These are phyloP conservation scores for Protobothrops mucrosquamatus DNA, from an alignment of 2,113 vertebrate species.

Conservation along the genomic window DNA sequence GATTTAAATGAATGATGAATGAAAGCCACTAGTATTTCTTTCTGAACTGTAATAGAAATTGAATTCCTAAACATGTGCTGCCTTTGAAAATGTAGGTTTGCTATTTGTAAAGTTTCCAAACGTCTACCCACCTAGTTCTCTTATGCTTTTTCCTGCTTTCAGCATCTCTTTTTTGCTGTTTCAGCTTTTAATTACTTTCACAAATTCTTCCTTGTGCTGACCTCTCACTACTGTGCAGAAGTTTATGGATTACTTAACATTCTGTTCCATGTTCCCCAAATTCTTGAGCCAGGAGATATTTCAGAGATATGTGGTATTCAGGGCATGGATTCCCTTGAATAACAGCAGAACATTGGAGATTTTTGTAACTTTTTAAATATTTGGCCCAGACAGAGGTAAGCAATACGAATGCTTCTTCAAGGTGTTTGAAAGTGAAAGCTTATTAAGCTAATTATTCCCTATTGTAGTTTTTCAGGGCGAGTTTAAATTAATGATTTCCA, in stretches of 20 bases:
- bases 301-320: neutral
- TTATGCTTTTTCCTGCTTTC: constrained; percentile 30
- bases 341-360: too few species aligned
- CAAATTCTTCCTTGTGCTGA: constrained; percentile 41
- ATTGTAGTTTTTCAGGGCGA: neutral
- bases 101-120: constrained; percentile 56
- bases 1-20: constrained; percentile 68
- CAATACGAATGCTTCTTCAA: neutral
- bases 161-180: constrained; percentile 43
- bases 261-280: neutral
- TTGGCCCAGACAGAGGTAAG: neutral
- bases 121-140: constrained; percentile 28
- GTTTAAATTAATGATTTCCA: neutral
- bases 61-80: constrained; percentile 55
- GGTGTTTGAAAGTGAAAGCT: neutral
- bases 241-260: constrained; percentile 10
- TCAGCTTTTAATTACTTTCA: constrained; percentile 51
- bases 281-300: neutral
- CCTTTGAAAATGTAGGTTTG: constrained; percentile 59
- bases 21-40: constrained; percentile 46
- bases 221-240: constrained; percentile 22
- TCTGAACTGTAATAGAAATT: constrained; percentile 33
- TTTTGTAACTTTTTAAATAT: neutral
- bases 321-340: neutral
- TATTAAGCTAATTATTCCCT: neutral